These are phyloP conservation scores for Mungos mungo DNA, from an alignment of 2,113 vertebrate genomes.

Conservation along the genomic window DNA sequence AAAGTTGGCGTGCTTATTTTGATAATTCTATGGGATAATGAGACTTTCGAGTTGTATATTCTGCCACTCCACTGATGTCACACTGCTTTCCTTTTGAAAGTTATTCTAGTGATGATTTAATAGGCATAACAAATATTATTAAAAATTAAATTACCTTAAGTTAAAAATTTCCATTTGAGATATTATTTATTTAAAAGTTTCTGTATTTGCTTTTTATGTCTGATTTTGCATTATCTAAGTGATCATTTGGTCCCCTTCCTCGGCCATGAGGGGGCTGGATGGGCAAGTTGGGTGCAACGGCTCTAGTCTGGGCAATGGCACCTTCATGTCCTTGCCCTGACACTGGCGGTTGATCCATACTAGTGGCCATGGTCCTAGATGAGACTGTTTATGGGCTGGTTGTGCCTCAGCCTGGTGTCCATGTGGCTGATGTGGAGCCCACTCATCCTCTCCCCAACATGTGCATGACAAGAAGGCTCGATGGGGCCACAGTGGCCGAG, in stretches of 20 bases:
- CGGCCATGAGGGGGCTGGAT: not conserved
- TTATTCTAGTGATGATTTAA: slow-evolving; percentile 21
- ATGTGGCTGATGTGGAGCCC: not conserved
- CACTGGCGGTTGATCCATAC: not conserved
- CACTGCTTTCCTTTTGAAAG: not conserved
- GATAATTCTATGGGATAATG: not conserved
- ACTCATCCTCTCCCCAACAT: not conserved
- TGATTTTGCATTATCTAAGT: slow-evolving; percentile 14
- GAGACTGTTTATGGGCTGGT: not conserved
- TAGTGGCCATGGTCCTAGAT: not conserved
- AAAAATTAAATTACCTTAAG: not conserved
- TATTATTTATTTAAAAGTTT: not conserved
- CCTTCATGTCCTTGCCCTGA: not conserved
- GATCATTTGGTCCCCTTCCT: not conserved
- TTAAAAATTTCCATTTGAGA: not conserved
- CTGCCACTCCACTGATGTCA: not conserved
- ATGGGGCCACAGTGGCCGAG: not conserved
- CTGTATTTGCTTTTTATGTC: not conserved
- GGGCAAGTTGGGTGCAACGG: not conserved
- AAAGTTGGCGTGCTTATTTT: not conserved
- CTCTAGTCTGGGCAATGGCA: not conserved
- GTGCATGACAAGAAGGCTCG: not conserved
- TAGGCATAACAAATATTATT: not conserved
- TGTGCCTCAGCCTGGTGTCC: not conserved
- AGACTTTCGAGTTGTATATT: not conserved